Base-by-base conservation (phyloP, 2,113 vertebrate species). In the Oncorhynchus kisutch region DNA sequence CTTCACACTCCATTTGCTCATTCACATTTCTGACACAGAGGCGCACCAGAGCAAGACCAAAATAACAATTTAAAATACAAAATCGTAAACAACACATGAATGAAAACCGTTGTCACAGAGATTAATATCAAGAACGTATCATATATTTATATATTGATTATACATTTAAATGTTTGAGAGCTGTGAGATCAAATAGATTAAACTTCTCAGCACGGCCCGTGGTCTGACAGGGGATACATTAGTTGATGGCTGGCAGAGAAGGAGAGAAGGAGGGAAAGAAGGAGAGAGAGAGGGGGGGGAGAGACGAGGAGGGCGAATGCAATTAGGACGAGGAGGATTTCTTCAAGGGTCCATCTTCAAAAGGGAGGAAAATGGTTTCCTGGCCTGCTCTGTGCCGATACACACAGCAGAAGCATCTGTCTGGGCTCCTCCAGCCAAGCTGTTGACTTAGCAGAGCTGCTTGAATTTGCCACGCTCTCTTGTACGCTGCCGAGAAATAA, bases 361-460 rank as follows among this genome's bases (percentile, higher is more conserved):
- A 85, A 76, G 79, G 74, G 29, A 59, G 67, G 39, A 54, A 71
- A 82, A 84, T 48, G n/a, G 75, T 74, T 83, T 54, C 67, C 64
- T 71, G 76, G 78, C 51, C 79, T 83, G 85, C 67, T 51, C 49
- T 71, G 66, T 51, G 48, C 45, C 86, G 84, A 88, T 86, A 84
- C 78, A 68, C 2, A 22, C 31, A 66, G 45, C 78, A 77, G 14
- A 65, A 67, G 72, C 80, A 78, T 80, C 67, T 72, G 79, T 77
- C 73, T 85, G 75, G 72, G 74, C 76, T 78, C 78, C 71, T 71
- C 80, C 60, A 69, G 80, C 77, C 78, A 74, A 4, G 74, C 78
- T 90, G 79, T 84, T 90, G 87, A 90, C 85, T 87, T 82, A 84
- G 87, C 74, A 75, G 77, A 86, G 80, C 76, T 82, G 79, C 18